A percentile compares a stretch with the other conserved stretches of the same genome.
phyloP scores from a whole-genome alignment of 2,888 invertebrate species.

The Synanthedon vespiformis region DNA sequence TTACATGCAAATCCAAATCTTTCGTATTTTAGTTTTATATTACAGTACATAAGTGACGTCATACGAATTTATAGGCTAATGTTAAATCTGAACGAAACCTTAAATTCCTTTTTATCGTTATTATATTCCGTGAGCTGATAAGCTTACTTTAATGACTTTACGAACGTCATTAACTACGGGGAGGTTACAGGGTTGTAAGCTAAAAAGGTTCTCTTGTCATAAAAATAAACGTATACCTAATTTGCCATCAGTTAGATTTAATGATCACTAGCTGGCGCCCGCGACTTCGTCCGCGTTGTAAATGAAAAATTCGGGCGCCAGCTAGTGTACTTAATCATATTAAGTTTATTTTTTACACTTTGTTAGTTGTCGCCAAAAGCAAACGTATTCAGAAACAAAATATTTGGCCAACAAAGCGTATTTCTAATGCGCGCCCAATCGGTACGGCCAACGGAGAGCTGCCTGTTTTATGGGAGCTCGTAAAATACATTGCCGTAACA shows the following conservation, averaged over 20 bases:
- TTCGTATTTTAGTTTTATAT: too few relatives aligned
- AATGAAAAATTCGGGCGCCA: too few relatives aligned
- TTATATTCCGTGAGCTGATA: background rate
- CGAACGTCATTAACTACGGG: background rate
- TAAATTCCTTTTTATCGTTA: background rate
- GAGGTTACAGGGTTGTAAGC: background rate
- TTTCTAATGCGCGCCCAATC: background rate
- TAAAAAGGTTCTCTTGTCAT: background rate
- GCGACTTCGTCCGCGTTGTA: too few relatives aligned
- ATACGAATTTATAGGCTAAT: background rate
- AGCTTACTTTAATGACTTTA: background rate
- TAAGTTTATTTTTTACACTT: too few relatives aligned
- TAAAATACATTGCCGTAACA: background rate
- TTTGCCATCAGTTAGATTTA: too few relatives aligned
- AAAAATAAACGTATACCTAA: background rate
- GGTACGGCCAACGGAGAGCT: background rate
- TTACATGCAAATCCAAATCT: too few relatives aligned
- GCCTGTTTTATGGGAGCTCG: constrained; percentile 1
- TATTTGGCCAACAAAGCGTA: background rate
- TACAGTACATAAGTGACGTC: background rate
- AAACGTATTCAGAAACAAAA: background rate
- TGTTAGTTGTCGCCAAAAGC: background rate
- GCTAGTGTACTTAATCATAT: too few relatives aligned
- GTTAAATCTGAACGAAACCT: background rate
- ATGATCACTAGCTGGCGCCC: too few relatives aligned